Base-by-base conservation (phyloP, 2,797 vertebrate genomes). In the Malurus splendens region DNA sequence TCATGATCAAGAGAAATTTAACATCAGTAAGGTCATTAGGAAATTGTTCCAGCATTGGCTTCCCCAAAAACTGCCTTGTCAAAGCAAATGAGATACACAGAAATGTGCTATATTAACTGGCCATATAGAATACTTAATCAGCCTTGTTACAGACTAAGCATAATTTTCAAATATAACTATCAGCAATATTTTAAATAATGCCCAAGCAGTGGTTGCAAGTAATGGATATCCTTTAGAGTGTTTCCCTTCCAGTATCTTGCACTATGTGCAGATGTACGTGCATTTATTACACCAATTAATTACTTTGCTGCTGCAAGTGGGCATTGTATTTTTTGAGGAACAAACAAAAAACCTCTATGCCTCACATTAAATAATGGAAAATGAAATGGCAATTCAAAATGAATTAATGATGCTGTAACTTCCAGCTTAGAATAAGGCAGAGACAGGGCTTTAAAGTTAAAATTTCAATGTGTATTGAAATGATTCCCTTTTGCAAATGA, bases 1-100 rank as follows among this genome's bases (percentile, higher is more conserved):
- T 82, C 51, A 94, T 84, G 76, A 93, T 93, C 91, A 87, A 84
- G 90, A 93, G 76, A 94, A 87, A 70, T 86, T 47, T 62, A 72
- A 71, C 56, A 51, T 59, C 60, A 85, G 10, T 64, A 45, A 89
- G 38, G 85, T 94, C 82, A 89, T 74, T 78, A 88, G 67, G 65
- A 94, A 92, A 89, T 67, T 62, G 33, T 88, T 75, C 44, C 41
- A 79, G 76, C 45, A 36, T 28, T 55, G 78, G 16, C 13, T 52
- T 57, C 48, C 54, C 75, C 47, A 93, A 72, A 81, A 81, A 51
- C 25, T 81, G 41, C 39, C 82, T 88, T 89, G 83, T 90, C 54
- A 76, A 92, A 86, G 60, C n/a, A 87, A 92, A 86, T 50, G 62
- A 83, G 59, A 50, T 64, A 68, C 55, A 47, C 24, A 27, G 56